These are phyloP conservation scores for Scelioninae gen. 2 DNA, from an alignment of 2,888 invertebrate species.

Conservation along the genomic window DNA sequence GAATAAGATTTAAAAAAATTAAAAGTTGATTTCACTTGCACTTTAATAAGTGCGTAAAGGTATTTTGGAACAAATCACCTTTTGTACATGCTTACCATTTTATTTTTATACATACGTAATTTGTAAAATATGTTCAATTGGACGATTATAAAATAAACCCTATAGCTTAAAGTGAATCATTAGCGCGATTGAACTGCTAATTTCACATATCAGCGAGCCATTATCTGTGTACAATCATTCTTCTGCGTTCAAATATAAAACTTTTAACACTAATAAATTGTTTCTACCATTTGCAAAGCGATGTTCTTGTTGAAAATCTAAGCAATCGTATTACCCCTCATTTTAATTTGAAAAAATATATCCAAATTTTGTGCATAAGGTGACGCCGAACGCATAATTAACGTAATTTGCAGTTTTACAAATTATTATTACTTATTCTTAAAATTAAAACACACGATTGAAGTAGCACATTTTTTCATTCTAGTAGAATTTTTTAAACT, in stretches of 20 bases:
- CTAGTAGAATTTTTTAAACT: too few relatives aligned
- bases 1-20: too few relatives aligned
- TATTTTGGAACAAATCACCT: slow-evolving; percentile 2
- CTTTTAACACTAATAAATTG: slow-evolving; percentile 15
- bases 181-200: background rate
- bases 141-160: slow-evolving; percentile 20
- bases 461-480: too few relatives aligned
- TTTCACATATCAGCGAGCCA: background rate
- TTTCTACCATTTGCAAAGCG: slow-evolving; percentile 5
- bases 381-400: too few relatives aligned
- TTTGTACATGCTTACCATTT: slow-evolving; percentile 8
- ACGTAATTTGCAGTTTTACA: too few relatives aligned
- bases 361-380: too few relatives aligned
- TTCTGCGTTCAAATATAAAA: slow-evolving; percentile 15
- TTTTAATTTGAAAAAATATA: too few relatives aligned
- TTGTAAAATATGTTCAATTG: slow-evolving; percentile 19
- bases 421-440: too few relatives aligned
- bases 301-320: background rate
- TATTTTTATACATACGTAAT: slow-evolving; percentile 24
- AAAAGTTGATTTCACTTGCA: too few relatives aligned
- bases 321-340: too few relatives aligned
- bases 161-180: slow-evolving; percentile 11
- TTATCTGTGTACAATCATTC: slow-evolving; percentile 16
- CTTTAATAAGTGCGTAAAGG: too few relatives aligned
- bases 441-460: too few relatives aligned